Percentiles rank a stretch among this genome's conserved stretches.
These are phyloP conservation scores for Rhabdomys pumilio DNA, from an alignment of 2,797 vertebrate genomes.

Conservation along the genomic window DNA sequence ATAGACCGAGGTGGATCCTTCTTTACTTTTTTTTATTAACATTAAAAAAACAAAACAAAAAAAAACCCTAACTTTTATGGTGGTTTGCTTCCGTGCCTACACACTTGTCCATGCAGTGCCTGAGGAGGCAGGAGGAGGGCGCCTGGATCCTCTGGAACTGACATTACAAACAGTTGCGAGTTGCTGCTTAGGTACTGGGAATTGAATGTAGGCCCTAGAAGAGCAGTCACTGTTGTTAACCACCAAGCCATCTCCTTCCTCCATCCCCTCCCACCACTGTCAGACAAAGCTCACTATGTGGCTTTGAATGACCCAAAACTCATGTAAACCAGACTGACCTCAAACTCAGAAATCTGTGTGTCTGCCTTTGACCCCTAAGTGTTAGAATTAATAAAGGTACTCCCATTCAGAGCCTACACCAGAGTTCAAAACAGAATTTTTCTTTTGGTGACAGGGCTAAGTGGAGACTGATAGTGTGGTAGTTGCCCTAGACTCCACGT, in stretches of 20 bases:
- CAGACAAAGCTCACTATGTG: not conserved
- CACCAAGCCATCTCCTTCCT: not conserved
- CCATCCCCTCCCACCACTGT: not conserved
- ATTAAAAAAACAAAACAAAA: not conserved
- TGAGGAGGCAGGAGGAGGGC: not conserved
- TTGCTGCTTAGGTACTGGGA: not conserved
- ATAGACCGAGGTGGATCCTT: conserved; percentile 15
- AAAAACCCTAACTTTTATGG: no score
- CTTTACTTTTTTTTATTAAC: not conserved
- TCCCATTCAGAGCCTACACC: not conserved
- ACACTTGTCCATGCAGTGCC: not conserved
- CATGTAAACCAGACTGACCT: not conserved
- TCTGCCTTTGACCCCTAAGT: not conserved
- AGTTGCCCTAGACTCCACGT: not conserved
- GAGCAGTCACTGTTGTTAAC: not conserved
- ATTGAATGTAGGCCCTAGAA: not conserved
- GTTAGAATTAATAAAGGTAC: not conserved
- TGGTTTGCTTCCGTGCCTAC: not conserved
- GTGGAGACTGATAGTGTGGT: not conserved
- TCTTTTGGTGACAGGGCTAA: not conserved
- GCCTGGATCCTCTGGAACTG: not conserved
- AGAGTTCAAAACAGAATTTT: conserved; percentile 42
- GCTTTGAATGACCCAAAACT: not conserved
- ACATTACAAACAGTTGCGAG: not conserved
- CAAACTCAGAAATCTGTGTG: not conserved